Evolutionary conservation across 2,797 vertebrate species (phyloP), one percentile per base, ranked within the genome.

Genomic region (Orientallactaga sibirica): DNA sequence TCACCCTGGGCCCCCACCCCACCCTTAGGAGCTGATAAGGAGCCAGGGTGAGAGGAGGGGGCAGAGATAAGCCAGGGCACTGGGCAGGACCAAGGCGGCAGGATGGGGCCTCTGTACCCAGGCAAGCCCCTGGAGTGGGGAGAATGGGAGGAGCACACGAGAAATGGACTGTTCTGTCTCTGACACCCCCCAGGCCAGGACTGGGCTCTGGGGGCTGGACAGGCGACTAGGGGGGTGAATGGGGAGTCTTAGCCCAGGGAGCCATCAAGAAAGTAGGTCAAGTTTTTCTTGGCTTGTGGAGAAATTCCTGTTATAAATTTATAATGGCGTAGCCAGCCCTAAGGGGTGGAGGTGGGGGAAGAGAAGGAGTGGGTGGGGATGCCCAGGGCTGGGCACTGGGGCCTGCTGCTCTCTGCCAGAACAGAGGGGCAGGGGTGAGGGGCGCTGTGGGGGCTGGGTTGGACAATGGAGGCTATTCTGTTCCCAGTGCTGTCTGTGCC

Each of bases 231-330:
- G 18, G 86, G 52, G 16, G 10, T 0, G 25, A 92, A 94, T 48
- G 2, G 95, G 94, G 93, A 92, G 96, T 81, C 96, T 97, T 94
- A 92, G 97, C 85, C 97, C 96, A 94, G 96, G 95, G 97, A 98
- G 95, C 97, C 89, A 12, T 97, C 97, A 91, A 96, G 97, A 98
- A 98, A 98, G 98, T 98, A 98, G 98, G 98, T 98, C 98, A 98
- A 98, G 98, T 98, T 98, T 98, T 98, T 98, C 98, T 98, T 98
- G 98, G 98, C 98, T 97, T 96, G 96, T 90, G 97, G 97, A 98
- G 98, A 97, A 98, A 98, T 98, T 98, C 98, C 98, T 98, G 98
- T 98, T 97, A 97, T 98, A 98, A 98, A 98, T 98, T 98, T 98
- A 97, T 97, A 98, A 98, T 97, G 96, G 97, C 92, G 94, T 91